phyloP scores from a whole-genome alignment of 2,888 invertebrate genomes.

The Monoplex corrugatus region DNA sequence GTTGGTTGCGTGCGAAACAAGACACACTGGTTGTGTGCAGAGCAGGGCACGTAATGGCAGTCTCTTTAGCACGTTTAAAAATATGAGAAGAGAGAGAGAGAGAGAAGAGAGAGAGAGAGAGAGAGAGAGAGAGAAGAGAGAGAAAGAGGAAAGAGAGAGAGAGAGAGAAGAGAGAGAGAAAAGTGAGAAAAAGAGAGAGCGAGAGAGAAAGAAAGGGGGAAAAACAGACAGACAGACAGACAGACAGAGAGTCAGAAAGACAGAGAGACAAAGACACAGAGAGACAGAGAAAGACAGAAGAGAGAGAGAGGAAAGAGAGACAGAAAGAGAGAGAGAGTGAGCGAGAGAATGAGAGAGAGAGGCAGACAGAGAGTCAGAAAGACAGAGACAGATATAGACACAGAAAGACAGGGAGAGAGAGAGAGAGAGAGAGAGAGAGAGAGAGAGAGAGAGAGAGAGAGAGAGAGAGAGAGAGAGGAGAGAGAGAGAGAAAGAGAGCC shows the following conservation, averaged over 20 bases:
- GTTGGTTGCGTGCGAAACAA: too few relatives aligned
- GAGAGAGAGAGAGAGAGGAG: constrained; percentile 3
- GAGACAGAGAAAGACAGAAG: neutral
- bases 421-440: too few relatives aligned
- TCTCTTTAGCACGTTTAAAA: too few relatives aligned
- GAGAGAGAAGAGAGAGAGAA: neutral
- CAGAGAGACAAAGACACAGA: neutral
- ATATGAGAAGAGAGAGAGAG: too few relatives aligned
- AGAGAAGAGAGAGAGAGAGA: too few relatives aligned
- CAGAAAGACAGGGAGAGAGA: neutral
- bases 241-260: neutral
- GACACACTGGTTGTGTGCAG: too few relatives aligned
- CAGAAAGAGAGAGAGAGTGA: neutral
- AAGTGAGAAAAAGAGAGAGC: neutral
- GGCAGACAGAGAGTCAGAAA: too few relatives aligned
- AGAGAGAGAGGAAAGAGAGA: neutral
- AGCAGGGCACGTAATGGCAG: too few relatives aligned
- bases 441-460: neutral
- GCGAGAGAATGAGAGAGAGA: too few relatives aligned
- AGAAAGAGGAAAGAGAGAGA: too few relatives aligned
- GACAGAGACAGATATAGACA: neutral
- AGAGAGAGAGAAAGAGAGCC: neutral
- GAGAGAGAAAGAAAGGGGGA: neutral
- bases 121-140: too few relatives aligned
- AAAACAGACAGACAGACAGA: neutral